A percentile compares a stretch with the other conserved stretches of the same genome.
Conservation (phyloP, 2,113 vertebrate species). For the Echinops telfairi region DNA sequence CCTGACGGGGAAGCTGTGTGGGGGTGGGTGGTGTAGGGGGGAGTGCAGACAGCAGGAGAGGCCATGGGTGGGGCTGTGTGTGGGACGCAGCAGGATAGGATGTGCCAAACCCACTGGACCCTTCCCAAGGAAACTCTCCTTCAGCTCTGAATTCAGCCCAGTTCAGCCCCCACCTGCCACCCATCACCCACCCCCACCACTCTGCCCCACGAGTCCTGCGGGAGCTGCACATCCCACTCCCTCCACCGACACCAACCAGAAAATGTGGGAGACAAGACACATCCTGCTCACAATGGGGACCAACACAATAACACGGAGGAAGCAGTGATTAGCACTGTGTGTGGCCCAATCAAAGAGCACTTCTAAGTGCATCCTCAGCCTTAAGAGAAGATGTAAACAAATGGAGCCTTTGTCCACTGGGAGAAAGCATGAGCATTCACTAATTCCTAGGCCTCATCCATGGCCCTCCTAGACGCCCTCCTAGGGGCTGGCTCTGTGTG, state of each 20-base stretch:
- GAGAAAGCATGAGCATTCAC: neutral
- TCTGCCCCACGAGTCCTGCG: neutral
- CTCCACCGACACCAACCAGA: neutral
- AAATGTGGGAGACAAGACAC: neutral
- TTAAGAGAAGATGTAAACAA: neutral
- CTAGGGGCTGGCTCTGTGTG: neutral
- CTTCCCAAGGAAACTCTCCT: neutral
- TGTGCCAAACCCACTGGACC: neutral
- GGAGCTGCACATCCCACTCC: neutral
- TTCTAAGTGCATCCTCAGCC: neutral
- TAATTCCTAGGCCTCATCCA: neutral
- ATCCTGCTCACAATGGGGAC: neutral
- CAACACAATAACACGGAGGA: too few relatives aligned
- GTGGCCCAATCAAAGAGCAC: neutral
- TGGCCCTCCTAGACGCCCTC: neutral
- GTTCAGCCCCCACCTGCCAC: too few relatives aligned
- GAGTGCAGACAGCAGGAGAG: neutral
- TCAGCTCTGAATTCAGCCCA: too few relatives aligned
- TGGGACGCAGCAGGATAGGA: neutral
- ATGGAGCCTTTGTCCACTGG: neutral
- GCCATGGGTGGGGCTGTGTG: neutral
- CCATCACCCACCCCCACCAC: too few relatives aligned
- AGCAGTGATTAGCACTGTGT: neutral
- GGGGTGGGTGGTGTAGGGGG: rapidly evolving
- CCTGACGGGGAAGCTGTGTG: neutral